Conservation (phyloP, 1,140 invertebrate species). For the Drosophila burlai region DNA sequence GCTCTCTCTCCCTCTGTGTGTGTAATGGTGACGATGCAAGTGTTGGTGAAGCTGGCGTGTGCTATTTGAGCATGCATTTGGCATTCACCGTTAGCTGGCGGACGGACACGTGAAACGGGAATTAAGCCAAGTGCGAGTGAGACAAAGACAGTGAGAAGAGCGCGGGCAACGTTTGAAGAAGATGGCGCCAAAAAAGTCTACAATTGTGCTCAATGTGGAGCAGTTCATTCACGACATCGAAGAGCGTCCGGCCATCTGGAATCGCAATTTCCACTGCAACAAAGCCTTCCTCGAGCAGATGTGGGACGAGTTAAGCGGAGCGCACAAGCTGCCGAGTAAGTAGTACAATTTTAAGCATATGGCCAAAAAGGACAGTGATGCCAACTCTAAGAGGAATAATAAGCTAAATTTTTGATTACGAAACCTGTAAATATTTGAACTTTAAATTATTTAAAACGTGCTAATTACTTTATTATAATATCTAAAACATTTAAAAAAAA, state of each 20-base stretch:
- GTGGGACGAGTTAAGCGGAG: conserved; percentile 82
- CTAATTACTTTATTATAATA: no score
- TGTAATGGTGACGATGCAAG: neutral
- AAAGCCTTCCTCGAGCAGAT: conserved; percentile 84
- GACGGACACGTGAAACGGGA: conserved; percentile 37
- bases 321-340: conserved; percentile 83
- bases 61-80: conserved; percentile 47
- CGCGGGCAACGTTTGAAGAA: conserved; percentile 23
- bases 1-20: conserved; percentile 5
- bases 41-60: conserved; percentile 18
- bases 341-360: conserved; percentile 18
- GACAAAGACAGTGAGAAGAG: conserved; percentile 25
- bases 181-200: conserved; percentile 84
- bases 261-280: conserved; percentile 85
- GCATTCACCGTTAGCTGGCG: conserved; percentile 50
- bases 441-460: no score
- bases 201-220: conserved; percentile 84
- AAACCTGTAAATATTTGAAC: no score
- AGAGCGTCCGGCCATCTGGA: conserved; percentile 84
- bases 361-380: conserved; percentile 27
- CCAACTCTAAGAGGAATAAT: neutral
- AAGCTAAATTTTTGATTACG: no score
- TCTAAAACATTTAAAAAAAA: no score
- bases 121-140: conserved; percentile 24
- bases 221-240: conserved; percentile 84